Base-by-base conservation (phyloP, 2,797 vertebrate species). In the Nannoperca australis region DNA sequence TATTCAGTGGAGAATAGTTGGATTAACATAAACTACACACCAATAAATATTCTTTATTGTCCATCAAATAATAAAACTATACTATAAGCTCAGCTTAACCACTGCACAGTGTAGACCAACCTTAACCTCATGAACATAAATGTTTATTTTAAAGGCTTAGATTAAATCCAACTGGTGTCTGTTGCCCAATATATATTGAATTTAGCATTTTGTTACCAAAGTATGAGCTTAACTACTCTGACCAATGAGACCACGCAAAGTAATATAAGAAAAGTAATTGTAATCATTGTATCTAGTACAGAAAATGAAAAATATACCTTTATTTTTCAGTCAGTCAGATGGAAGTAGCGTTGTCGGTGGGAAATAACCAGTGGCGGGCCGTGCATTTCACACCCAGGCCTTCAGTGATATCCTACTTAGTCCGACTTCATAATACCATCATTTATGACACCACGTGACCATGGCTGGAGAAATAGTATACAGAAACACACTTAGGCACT, bases 21-120 rank as follows among this genome's bases (percentile, higher is more conserved):
- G 40, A 22, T 71, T 62, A 56, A 54, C 7, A 20, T 79, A 56
- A 65, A 85, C 81, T 49, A 73, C 62, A 44, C 32, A n/a, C 51
- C 70, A 42, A 80, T 83, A 81, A 86, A 88, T 84, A 80, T 77
- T 78, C 62, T 83, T 78, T 83, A 78, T 77, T 87, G 78, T 79
- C 70, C 54, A 70, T 75, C 72, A 81, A 78, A 78, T 58, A 71
- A 58, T 73, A 73, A 73, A 86, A 73, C 34, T 20, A 40, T 22
- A 55, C 24, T 27, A 27, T 27, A 70, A n/a, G 34, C 60, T 49
- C 45, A 51, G 42, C 62, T 80, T 83, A 53, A 30, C 36, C 18
- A 32, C 34, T 2, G 30, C 55, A 32, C 11, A 2, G 3, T n/a
- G 8, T 1, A 12, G 45, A 67, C 49, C n/a, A 34, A 11, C 8